A percentile compares a stretch with the other conserved stretches of the same genome.
Evolutionary conservation across 2,113 vertebrate species (phyloP).

Genomic region (Galeopterus variegatus): DNA sequence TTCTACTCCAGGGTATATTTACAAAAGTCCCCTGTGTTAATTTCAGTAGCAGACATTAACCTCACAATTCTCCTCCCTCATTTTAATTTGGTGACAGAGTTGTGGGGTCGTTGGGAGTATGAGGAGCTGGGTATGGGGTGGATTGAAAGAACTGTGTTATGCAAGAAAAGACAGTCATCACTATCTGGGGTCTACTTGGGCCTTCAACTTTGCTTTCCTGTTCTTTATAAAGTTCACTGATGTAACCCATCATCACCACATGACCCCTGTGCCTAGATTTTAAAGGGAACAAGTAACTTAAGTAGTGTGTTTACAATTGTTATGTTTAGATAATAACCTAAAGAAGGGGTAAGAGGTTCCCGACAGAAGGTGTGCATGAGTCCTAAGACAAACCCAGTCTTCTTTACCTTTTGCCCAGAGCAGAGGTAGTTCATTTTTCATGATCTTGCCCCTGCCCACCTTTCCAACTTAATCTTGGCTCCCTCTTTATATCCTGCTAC

Average conservation of each 20-base stretch:
- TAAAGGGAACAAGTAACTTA: background rate
- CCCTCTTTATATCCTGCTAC: background rate
- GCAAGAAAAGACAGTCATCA: background rate
- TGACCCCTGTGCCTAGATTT: background rate
- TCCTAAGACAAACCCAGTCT: background rate
- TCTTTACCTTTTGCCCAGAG: background rate
- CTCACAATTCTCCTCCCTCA: background rate
- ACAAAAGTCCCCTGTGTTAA: background rate
- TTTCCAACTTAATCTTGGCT: background rate
- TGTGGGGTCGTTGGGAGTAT: background rate
- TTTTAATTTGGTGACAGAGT: background rate
- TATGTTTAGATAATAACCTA: background rate
- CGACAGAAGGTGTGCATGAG: background rate
- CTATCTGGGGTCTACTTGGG: background rate
- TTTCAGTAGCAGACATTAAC: background rate
- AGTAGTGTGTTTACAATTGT: background rate
- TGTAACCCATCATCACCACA: no score
- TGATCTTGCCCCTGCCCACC: background rate
- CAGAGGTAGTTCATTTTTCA: background rate
- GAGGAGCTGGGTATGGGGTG: background rate
- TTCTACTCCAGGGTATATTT: background rate
- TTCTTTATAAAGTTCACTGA: background rate
- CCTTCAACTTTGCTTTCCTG: background rate
- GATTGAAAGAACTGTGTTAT: background rate
- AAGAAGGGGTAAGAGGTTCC: background rate